Evolutionary conservation across 1,140 invertebrate species (phyloP).

Genomic region (Plectrocnemia conspersa): DNA sequence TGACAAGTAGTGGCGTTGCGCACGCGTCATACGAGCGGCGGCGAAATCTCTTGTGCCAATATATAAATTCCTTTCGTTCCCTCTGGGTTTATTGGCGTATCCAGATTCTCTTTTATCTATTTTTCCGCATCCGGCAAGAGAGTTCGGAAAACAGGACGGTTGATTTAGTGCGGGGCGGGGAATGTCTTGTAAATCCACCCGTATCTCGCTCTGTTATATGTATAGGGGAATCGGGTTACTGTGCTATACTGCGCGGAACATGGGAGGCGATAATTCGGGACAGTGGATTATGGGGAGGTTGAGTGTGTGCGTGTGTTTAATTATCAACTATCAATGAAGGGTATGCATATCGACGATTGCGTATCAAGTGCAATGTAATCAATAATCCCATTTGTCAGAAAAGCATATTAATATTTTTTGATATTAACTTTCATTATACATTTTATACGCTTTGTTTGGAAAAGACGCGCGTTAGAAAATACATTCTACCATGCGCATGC

Average conservation of each 20-base stretch:
- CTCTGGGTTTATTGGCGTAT: not conserved
- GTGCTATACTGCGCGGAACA: not conserved
- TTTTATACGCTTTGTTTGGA: no score
- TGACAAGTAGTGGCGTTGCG: not conserved
- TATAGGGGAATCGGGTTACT: slow-evolving; percentile 13
- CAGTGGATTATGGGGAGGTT: no score
- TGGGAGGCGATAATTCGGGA: not conserved
- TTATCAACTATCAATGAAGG: no score
- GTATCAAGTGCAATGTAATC: no score
- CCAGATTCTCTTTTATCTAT: slow-evolving; percentile 13
- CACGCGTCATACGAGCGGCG: not conserved
- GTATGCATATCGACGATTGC: no score
- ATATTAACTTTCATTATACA: no score
- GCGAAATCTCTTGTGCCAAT: not conserved
- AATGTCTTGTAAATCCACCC: slow-evolving; percentile 18
- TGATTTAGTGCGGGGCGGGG: slow-evolving; percentile 14
- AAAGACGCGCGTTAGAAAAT: no score
- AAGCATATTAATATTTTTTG: no score
- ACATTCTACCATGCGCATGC: no score
- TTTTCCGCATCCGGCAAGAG: slow-evolving; percentile 7
- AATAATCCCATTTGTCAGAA: no score
- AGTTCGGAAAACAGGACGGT: slow-evolving; percentile 14
- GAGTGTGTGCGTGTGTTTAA: no score
- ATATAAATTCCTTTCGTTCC: not conserved
- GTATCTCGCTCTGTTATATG: slow-evolving; percentile 15